phyloP scores from a whole-genome alignment of 2,888 invertebrate species.

The Argyra leucocephala region DNA sequence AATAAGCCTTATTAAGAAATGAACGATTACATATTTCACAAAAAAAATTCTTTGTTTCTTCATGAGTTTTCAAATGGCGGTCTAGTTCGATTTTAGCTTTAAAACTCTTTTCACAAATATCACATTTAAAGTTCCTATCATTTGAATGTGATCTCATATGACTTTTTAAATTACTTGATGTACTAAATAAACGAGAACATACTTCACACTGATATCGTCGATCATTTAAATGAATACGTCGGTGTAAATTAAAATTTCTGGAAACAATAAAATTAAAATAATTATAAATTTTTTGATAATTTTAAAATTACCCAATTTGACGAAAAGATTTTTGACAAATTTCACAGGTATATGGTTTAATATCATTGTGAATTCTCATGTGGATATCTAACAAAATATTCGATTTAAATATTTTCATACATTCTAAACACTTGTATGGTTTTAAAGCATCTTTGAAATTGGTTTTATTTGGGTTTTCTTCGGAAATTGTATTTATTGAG shows the following conservation, averaged over 20 bases:
- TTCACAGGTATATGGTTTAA: conserved; percentile 9
- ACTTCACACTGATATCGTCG: conserved; percentile 32
- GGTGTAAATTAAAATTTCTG: conserved; percentile 28
- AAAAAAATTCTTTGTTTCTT: conserved; percentile 26
- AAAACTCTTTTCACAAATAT: conserved; percentile 26
- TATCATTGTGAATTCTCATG: background rate
- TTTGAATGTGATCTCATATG: conserved; percentile 28
- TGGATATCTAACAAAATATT: background rate
- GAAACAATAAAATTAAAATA: conserved; percentile 15
- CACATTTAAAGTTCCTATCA: conserved; percentile 26
- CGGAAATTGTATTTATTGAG: background rate
- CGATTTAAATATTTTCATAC: background rate
- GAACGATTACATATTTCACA: conserved; percentile 28
- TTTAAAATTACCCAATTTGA: background rate
- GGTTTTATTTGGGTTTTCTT: background rate
- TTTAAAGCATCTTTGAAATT: background rate
- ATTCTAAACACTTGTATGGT: conserved; percentile 2
- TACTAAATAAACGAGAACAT: conserved; percentile 30
- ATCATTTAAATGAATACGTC: conserved; percentile 27
- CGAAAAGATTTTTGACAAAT: conserved; percentile 5
- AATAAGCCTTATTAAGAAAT: conserved; percentile 28
- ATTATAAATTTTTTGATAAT: background rate
- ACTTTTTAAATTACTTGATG: conserved; percentile 30
- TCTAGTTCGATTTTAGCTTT: conserved; percentile 29
- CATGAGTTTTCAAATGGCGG: conserved; percentile 28